Evolutionary conservation across 2,888 invertebrate genomes (phyloP).

Genomic region (Hermaeophaga mercurialis): DNA sequence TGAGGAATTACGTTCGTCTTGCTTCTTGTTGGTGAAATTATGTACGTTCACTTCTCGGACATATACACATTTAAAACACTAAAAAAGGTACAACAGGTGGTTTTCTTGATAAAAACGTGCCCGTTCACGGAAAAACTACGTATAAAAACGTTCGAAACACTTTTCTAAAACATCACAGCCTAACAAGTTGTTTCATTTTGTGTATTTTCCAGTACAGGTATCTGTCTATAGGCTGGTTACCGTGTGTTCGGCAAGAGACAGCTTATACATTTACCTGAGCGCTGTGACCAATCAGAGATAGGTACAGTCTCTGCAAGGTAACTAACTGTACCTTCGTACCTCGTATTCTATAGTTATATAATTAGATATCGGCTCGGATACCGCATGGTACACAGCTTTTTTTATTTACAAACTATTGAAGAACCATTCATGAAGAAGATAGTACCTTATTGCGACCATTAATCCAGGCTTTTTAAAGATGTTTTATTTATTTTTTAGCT

Average conservation of each 20-base stretch:
- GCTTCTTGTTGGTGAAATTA: slow-evolving; percentile 27
- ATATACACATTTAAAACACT: slow-evolving; percentile 20
- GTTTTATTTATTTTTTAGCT: not conserved
- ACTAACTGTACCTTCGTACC: slow-evolving; percentile 42
- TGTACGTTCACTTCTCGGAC: slow-evolving; percentile 22
- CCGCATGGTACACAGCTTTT: slow-evolving; percentile 44
- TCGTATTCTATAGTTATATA: slow-evolving; percentile 53
- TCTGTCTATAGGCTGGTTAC: slow-evolving; percentile 48
- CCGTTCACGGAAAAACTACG: slow-evolving; percentile 22
- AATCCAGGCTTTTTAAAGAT: slow-evolving; percentile 6
- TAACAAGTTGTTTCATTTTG: slow-evolving; percentile 34
- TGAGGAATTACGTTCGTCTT: slow-evolving; percentile 9
- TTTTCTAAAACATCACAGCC: slow-evolving; percentile 31
- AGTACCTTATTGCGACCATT: slow-evolving; percentile 8
- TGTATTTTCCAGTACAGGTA: slow-evolving; percentile 44
- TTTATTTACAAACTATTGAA: slow-evolving; percentile 37
- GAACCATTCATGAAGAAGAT: slow-evolving; percentile 34
- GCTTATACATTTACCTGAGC: slow-evolving; percentile 55
- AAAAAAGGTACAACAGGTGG: slow-evolving; percentile 36
- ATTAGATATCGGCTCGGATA: slow-evolving; percentile 47
- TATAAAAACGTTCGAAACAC: slow-evolving; percentile 31
- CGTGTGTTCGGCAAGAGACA: slow-evolving; percentile 48
- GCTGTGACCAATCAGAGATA: slow-evolving; percentile 48
- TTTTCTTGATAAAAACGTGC: slow-evolving; percentile 18
- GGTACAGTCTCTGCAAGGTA: slow-evolving; percentile 53